Base-by-base conservation (phyloP, 2,888 invertebrate genomes). In the Sinodicranocentrus sp. region DNA sequence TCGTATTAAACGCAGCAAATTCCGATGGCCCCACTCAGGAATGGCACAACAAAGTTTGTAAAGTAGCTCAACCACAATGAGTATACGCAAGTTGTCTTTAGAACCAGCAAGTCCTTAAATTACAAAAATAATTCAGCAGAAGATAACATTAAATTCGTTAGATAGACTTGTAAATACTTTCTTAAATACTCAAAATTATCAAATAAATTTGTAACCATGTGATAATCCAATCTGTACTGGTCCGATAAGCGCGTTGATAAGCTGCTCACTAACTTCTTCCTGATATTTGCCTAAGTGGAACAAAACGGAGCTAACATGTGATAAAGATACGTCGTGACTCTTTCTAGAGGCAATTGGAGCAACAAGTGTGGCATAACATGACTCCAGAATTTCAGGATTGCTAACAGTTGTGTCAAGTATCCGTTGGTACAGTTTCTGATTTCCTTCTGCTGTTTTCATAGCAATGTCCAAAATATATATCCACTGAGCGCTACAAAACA, bases 41-140 rank as follows among this genome's bases (percentile, higher is more conserved):
- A 87, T 84, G 33, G 84, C 72, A 67, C 87, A 87, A 89, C 96
- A 96, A 83, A 97, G 92, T 90, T 95, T 94, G 89, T 95, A 95
- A 77, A 96, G 92, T 80, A 96, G 92, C 91, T 95, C 95, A 89
- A 97, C 95, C 28, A 96, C 95, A 39, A 94, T 93, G 85, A 94
- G n/a, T n/a, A n/a, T n/a, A n/a, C n/a, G n/a, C n/a, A n/a, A n/a
- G n/a, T n/a, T n/a, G n/a, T n/a, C n/a, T n/a, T n/a, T n/a, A n/a
- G n/a, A n/a, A n/a, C n/a, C n/a, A n/a, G n/a, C n/a, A n/a, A n/a
- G n/a, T n/a, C n/a, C n/a, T n/a, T n/a, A n/a, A n/a, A n/a, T n/a
- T n/a, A n/a, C n/a, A n/a, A n/a, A n/a, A n/a, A n/a, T n/a, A 52
- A 52, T 13, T 52, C 13, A 52, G 6, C 17, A 52, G 52, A 5